Conservation (phyloP, 2,888 invertebrate genomes). For the Tipula lateralis region DNA sequence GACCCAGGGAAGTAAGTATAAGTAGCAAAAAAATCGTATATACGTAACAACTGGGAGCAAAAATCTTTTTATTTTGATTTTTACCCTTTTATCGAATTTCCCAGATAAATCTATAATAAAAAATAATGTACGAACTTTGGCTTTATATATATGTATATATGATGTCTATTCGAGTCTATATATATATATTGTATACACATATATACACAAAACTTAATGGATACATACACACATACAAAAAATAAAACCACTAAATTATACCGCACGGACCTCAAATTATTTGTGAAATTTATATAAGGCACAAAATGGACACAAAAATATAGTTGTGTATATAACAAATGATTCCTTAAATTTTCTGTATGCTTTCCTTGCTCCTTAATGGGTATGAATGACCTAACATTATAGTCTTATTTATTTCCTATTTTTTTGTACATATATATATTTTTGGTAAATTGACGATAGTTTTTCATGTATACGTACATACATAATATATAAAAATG, state of each 20-base stretch:
- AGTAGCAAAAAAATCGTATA: background rate
- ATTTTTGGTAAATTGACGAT: background rate
- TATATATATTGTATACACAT: background rate
- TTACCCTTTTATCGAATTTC: background rate
- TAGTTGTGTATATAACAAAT: background rate
- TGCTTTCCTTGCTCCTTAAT: background rate
- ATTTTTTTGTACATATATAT: background rate
- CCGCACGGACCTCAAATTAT: conserved; percentile 20
- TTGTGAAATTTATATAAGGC: background rate
- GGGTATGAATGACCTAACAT: background rate
- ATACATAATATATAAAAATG: background rate
- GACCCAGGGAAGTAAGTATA: background rate
- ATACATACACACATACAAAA: background rate
- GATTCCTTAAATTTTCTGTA: background rate
- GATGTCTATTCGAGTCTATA: background rate
- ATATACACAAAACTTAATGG: background rate
- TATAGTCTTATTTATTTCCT: background rate
- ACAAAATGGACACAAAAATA: background rate
- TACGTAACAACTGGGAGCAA: background rate
- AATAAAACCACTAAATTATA: conserved; percentile 27
- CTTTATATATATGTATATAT: background rate
- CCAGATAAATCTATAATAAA: background rate
- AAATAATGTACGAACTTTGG: background rate
- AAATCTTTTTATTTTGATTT: background rate
- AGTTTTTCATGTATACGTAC: background rate